phyloP scores from a whole-genome alignment of 1,140 invertebrate genomes.

The Tetranychus urticae region DNA sequence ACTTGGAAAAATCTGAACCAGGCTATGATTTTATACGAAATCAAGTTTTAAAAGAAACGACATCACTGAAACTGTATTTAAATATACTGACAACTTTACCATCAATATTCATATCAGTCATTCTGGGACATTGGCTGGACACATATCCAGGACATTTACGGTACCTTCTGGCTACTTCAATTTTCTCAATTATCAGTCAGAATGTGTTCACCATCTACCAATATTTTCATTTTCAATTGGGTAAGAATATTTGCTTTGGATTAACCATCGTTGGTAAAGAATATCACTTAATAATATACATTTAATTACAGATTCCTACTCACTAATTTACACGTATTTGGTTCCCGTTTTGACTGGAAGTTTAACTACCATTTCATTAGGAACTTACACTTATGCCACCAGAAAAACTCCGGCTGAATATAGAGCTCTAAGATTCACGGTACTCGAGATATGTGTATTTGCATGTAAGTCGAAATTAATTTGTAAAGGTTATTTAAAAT shows the following conservation, averaged over 20 bases:
- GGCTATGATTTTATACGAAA: no score
- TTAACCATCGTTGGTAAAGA: no score
- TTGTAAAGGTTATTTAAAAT: neutral
- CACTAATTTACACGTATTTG: no score
- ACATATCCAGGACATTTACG: neutral
- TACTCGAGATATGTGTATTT: conserved; percentile 2
- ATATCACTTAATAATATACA: no score
- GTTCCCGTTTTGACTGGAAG: no score
- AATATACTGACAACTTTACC: no score
- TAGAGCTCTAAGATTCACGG: conserved; percentile 1
- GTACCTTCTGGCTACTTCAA: neutral
- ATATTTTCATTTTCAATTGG: neutral
- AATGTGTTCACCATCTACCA: neutral
- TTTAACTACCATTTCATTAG: no score
- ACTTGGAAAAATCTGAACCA: no score
- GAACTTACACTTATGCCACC: neutral
- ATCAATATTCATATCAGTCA: no score
- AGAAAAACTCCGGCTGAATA: neutral
- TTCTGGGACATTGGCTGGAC: conserved; percentile 1
- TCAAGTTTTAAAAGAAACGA: no score
- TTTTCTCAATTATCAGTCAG: neutral
- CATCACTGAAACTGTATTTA: no score
- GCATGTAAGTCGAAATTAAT: neutral
- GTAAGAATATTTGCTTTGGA: neutral
- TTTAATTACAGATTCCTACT: no score